These are phyloP conservation scores for Garra rufa DNA, from an alignment of 2,113 vertebrate genomes.

Conservation along the genomic window DNA sequence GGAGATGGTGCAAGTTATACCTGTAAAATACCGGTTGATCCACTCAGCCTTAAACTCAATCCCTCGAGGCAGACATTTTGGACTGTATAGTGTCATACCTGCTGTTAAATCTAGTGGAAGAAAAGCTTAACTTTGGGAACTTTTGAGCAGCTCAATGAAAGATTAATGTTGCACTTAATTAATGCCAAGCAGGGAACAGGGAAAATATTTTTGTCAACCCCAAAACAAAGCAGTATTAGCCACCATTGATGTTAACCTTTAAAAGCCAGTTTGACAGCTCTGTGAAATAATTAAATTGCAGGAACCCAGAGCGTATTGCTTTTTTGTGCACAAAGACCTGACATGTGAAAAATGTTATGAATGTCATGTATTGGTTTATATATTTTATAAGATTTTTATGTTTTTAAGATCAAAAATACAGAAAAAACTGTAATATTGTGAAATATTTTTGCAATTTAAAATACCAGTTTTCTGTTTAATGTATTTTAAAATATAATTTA, in stretches of 20 bases:
- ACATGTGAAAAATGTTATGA: background rate
- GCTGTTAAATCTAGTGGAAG: slow-evolving; percentile 34
- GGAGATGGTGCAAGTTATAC: background rate
- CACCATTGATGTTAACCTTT: slow-evolving; percentile 12
- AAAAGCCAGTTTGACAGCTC: background rate
- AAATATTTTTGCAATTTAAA: too few relatives aligned
- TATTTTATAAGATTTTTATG: too few relatives aligned
- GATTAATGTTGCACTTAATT: slow-evolving; percentile 72
- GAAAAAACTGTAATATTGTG: too few relatives aligned
- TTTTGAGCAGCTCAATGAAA: slow-evolving; percentile 62
- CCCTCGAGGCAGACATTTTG: background rate
- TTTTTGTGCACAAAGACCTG: background rate
- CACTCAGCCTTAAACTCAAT: background rate
- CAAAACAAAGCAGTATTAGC: slow-evolving; percentile 39
- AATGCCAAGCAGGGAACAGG: slow-evolving; percentile 62
- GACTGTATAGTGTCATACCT: slow-evolving; percentile 65
- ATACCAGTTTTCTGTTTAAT: too few relatives aligned
- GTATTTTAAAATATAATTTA: too few relatives aligned
- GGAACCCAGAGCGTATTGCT: background rate
- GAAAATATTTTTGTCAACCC: slow-evolving; percentile 69
- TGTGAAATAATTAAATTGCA: background rate
- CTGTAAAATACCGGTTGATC: background rate
- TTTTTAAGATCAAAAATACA: too few relatives aligned
- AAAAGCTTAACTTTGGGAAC: slow-evolving; percentile 52
- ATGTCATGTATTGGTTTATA: background rate